These are phyloP conservation scores for Diloba caeruleocephala DNA, from an alignment of 2,888 invertebrate genomes.

Conservation along the genomic window DNA sequence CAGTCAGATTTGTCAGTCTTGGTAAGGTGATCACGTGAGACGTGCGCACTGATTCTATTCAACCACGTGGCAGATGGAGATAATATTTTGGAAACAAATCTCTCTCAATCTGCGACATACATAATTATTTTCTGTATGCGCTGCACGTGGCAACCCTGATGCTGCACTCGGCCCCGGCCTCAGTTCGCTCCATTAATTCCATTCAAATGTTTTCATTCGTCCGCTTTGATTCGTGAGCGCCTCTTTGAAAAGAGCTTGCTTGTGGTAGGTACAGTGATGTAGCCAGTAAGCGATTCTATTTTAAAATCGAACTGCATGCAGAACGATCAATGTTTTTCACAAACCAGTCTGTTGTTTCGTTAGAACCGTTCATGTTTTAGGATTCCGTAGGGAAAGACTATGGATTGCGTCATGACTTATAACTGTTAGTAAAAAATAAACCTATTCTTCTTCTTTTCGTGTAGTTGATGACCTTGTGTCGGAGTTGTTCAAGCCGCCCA, in stretches of 20 bases:
- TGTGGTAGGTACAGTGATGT: constrained; percentile 1
- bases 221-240: constrained; percentile 7
- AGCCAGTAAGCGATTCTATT: constrained; percentile 11
- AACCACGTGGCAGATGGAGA: too few species aligned
- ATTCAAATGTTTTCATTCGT: constrained; percentile 37
- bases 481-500: too few species aligned
- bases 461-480: too few species aligned
- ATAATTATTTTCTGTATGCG: background rate
- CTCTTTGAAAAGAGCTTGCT: constrained; percentile 1
- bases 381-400: too few species aligned
- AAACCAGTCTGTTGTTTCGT: background rate
- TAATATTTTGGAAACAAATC: too few species aligned
- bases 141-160: background rate
- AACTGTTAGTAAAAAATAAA: too few species aligned
- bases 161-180: constrained; percentile 5
- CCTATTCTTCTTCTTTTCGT: too few species aligned
- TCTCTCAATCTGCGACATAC: too few species aligned
- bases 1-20: too few species aligned
- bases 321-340: background rate
- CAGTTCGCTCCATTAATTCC: constrained; percentile 26
- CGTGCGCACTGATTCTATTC: too few species aligned
- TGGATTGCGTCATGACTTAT: too few species aligned
- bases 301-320: constrained; percentile 6
- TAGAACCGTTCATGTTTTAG: background rate
- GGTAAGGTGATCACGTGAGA: too few species aligned